Percentiles rank a stretch among this genome's conserved stretches.
These are phyloP conservation scores for Anguilla pacifica DNA, from an alignment of 2,797 vertebrate species.

Conservation along the genomic window DNA sequence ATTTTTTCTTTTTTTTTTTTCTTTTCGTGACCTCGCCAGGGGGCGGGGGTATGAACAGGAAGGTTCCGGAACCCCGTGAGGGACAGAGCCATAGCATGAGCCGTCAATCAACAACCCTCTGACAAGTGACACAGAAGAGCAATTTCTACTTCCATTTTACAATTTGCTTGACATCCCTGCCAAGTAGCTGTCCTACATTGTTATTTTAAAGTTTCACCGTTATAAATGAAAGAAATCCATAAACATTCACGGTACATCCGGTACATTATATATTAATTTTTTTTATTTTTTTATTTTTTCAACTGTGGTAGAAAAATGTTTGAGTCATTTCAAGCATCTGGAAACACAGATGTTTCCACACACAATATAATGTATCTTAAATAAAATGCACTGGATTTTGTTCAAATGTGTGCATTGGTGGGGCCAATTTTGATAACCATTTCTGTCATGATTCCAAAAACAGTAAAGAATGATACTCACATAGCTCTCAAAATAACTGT, in stretches of 20 bases:
- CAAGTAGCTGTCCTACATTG: neutral
- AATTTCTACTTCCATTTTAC: neutral
- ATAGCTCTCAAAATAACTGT: neutral
- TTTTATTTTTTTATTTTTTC: neutral
- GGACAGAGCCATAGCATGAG: neutral
- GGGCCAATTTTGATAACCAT: neutral
- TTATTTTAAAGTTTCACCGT: neutral
- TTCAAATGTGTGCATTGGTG: too few species aligned
- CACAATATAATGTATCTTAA: neutral
- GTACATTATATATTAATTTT: neutral
- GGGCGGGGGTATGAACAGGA: neutral
- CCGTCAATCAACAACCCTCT: neutral
- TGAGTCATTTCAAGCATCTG: neutral
- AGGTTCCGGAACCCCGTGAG: neutral
- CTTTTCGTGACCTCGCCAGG: neutral
- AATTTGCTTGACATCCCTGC: neutral
- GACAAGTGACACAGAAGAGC: neutral
- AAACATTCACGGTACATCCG: neutral
- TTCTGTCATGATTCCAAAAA: neutral
- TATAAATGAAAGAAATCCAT: neutral
- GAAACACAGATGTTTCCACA: neutral
- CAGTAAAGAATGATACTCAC: too few species aligned
- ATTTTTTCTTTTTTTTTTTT: neutral
- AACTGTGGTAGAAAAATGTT: neutral
- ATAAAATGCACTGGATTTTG: too few species aligned